Percentiles rank a stretch among this genome's conserved stretches.
These are phyloP conservation scores for Heliothis peltigera DNA, from an alignment of 2,888 invertebrate genomes.

Conservation along the genomic window DNA sequence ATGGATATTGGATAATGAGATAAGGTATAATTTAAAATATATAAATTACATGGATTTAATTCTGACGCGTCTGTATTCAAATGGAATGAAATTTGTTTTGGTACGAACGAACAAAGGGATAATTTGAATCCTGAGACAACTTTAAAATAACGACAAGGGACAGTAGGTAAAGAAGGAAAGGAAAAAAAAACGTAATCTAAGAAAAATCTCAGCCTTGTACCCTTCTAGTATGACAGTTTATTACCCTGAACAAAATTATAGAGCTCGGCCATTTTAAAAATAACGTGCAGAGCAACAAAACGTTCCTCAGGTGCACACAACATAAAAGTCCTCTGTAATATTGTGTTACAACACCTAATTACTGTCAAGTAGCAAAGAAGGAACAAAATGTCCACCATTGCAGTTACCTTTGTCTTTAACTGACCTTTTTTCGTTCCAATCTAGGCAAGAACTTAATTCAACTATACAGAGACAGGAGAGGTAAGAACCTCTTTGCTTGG, in stretches of 20 bases:
- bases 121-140: too few relatives aligned
- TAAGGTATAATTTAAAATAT: background rate
- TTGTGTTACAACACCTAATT: constrained; percentile 46
- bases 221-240: background rate
- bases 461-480: constrained; percentile 7
- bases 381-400: constrained; percentile 30
- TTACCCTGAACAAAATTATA: constrained; percentile 20
- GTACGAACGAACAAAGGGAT: too few relatives aligned
- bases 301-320: constrained; percentile 19
- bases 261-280: constrained; percentile 5
- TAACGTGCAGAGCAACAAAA: constrained; percentile 8
- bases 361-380: constrained; percentile 24
- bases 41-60: too few relatives aligned
- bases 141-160: too few relatives aligned
- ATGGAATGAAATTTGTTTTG: background rate
- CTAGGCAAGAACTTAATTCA: constrained; percentile 20
- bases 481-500: constrained; percentile 2
- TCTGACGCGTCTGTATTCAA: too few relatives aligned
- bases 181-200: background rate
- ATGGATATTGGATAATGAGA: background rate
- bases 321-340: constrained; percentile 35
- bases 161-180: background rate
- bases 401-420: constrained; percentile 28
- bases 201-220: background rate
- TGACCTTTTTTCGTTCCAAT: constrained; percentile 19